Evolutionary conservation across 2,888 invertebrate species (phyloP), one percentile per base, ranked within the genome.

Genomic region (Pachymerium ferrugineum): DNA sequence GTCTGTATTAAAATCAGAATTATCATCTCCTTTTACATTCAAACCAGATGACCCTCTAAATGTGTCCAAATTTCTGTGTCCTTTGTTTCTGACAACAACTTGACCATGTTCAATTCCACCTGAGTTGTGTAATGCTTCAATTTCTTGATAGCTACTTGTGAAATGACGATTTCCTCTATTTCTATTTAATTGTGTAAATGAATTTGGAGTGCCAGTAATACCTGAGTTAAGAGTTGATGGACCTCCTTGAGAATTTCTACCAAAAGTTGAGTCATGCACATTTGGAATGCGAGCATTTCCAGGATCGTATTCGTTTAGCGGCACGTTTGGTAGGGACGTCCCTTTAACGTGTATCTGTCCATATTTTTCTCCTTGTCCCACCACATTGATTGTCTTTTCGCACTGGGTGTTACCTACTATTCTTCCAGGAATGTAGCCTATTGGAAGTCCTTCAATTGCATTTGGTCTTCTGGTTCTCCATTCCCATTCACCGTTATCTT

Each of bases 361-460:
- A 73, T 73, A 62, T 5, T 8, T 54, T 25, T 62, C 29, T 2
- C 54, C 73, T 10, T 22, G n/a, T 62, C 73, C 73, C 10, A 14
- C 19, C 2, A 73, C 67, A 4, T 31, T 10, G 14, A 73, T 54
- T 30, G 22, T 29, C 16, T 25, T 73, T 62, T 73, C 33, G 19
- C 73, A 73, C 28, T 73, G 54, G 30, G 73, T 29, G 16, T 62
- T 62, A 5, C 73, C 73, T 6, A 73, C 33, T n/a, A 73, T 35
- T 22, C 22, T 22, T 12, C 73, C 73, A 0, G 73, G 73, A 73
- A 73, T 73, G 22, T 73, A 73, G 5, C 73, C 73, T 6, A 22
- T 30, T 70, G 73, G 73, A 33, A 22, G 73, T 70, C 30, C 22
- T 30, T 70, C 30, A 25, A 68, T 28, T 28, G 28, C 28, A 30